Evolutionary conservation across 2,113 vertebrate species (phyloP), one percentile per base, ranked within the genome.

Genomic region (Panthera tigris): DNA sequence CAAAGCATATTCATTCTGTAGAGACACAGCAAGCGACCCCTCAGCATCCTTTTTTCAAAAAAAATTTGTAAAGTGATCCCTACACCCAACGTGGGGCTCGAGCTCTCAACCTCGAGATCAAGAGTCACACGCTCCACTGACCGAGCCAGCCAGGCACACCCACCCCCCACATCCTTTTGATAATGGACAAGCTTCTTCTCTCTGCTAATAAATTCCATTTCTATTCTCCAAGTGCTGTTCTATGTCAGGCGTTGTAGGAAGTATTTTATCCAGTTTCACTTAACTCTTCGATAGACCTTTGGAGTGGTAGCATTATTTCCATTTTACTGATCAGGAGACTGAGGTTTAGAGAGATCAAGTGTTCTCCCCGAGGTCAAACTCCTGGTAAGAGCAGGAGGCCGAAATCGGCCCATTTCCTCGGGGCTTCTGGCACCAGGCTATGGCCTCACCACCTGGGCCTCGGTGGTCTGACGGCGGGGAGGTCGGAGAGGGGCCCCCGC

Each of bases 351-450:
- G 52, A 61, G 19, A 50, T 36, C 18, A n/a, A n/a, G 4, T 45
- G 39, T 29, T 83, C 69, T 57, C 45, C n/a, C 36, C 13, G 13
- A 29, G n/a, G 4, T 76, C 76, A 73, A 29, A 29, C 12, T 45
- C 8, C 29, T 3, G 13, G 71, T 23, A 39, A 41, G 65, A 3
- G 39, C 19, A 2, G 21, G 76, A 39, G 14, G 18, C 66, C 50
- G 33, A 33, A 31, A 33, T 31, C 45, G 36, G 45, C 36, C 14
- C 10, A 1, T 45, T 39, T 19, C 18, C 84, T 61, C 23, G 52
- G 8, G 71, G 16, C n/a, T 33, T 7, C 16, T 55, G 0, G 4
- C 1, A 29, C 7, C 5, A 15, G 0, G 4, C 7, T 45, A 45
- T 45, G 45, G 45, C 45, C 45, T 45, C 45, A 45, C 45, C 7